These are phyloP conservation scores for Bombus vancouverensis DNA, from an alignment of 1,140 invertebrate species.

Conservation along the genomic window DNA sequence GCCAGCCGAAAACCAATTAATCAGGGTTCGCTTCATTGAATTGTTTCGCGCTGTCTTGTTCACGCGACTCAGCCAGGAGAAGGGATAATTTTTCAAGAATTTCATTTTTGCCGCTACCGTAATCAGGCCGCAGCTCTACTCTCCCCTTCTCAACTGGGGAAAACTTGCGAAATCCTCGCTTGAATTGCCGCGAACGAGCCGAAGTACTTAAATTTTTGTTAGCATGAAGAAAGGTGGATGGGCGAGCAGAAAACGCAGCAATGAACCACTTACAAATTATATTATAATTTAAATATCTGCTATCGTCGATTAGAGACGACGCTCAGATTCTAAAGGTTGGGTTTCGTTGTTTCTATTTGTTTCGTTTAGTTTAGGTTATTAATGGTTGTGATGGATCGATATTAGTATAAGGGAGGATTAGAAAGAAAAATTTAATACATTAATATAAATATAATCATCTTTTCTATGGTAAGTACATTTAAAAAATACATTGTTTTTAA, in stretches of 20 bases:
- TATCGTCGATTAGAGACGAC: neutral
- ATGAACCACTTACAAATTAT: constrained; percentile 13
- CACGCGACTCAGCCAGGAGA: constrained; percentile 49
- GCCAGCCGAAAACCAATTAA: constrained; percentile 73
- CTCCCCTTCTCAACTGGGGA: no score
- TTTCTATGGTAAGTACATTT: no score
- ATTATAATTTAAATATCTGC: constrained; percentile 1
- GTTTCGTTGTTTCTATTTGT: neutral
- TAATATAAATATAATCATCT: no score
- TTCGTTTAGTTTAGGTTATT: neutral
- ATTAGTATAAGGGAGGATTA: no score
- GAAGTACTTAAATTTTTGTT: constrained; percentile 32
- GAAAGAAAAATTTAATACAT: neutral
- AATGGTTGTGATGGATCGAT: no score
- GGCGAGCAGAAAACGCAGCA: neutral
- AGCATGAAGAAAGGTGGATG: neutral
- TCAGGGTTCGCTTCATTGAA: constrained; percentile 72
- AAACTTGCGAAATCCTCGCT: constrained; percentile 40
- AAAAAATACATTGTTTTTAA: no score
- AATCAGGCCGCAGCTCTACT: neutral
- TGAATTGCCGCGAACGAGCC: constrained; percentile 22
- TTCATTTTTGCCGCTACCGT: constrained; percentile 59
- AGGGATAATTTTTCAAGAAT: constrained; percentile 73
- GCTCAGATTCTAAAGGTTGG: neutral
- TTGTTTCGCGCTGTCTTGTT: constrained; percentile 71